Evolutionary conservation across 1,140 invertebrate species (phyloP).

Genomic region (Diachasmimorpha longicaudata): DNA sequence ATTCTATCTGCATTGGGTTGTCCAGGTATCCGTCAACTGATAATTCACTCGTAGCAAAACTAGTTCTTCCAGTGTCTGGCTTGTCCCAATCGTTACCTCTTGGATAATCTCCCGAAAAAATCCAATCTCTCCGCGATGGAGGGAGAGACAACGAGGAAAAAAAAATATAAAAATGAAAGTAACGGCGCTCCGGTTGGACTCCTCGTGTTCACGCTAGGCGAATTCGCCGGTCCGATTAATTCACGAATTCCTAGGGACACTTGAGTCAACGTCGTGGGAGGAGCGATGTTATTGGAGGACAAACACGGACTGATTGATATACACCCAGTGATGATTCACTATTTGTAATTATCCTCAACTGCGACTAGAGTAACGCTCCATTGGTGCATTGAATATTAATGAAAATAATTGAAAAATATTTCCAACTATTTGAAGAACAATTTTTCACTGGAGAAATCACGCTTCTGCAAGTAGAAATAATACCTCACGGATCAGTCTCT

Average conservation of each 20-base stretch:
- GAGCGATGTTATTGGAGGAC: background rate
- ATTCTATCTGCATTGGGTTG: background rate
- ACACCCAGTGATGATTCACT: background rate
- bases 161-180: slow-evolving; percentile 42
- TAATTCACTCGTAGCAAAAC: background rate
- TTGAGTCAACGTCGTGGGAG: background rate
- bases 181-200: slow-evolving; percentile 23
- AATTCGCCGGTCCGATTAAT: slow-evolving; percentile 7
- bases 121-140: background rate
- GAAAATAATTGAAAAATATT: no score
- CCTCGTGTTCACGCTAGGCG: slow-evolving; percentile 22
- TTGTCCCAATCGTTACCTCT: background rate
- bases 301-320: background rate
- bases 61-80: background rate
- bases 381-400: background rate
- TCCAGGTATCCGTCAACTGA: background rate
- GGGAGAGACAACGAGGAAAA: background rate
- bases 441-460: background rate
- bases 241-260: slow-evolving; percentile 12
- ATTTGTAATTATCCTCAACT: slow-evolving; percentile 27
- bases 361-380: background rate
- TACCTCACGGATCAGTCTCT: background rate
- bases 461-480: background rate
- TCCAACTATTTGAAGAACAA: no score
- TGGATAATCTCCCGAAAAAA: background rate